Conservation (phyloP, 1,140 invertebrate species). For the Drosophila tsacasi region DNA sequence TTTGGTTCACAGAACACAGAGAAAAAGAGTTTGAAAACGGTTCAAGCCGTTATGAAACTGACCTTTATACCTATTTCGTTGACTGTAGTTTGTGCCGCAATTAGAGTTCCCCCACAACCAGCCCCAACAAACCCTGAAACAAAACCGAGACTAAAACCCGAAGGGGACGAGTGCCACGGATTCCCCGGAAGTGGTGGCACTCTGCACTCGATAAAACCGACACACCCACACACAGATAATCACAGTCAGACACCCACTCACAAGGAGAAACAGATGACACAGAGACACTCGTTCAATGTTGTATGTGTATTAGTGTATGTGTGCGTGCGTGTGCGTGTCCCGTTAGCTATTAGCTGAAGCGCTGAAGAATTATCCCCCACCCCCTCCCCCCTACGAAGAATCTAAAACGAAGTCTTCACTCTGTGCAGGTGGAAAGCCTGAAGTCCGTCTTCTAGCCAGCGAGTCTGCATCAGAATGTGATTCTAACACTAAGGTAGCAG, state of each 20-base stretch:
- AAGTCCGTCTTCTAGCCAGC: background rate
- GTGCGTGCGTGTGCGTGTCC: constrained; percentile 58
- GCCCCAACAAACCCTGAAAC: background rate
- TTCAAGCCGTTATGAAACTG: constrained; percentile 58
- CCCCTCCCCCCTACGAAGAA: background rate
- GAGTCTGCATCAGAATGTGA: background rate
- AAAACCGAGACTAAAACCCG: background rate
- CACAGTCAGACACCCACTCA: constrained; percentile 13
- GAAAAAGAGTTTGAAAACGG: constrained; percentile 36
- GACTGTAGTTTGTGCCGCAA: constrained; percentile 85
- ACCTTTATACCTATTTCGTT: constrained; percentile 85
- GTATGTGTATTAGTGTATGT: constrained; percentile 77
- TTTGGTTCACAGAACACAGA: constrained; percentile 37
- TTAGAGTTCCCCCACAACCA: constrained; percentile 29
- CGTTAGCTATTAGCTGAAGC: constrained; percentile 20
- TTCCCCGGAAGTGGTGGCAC: constrained; percentile 17
- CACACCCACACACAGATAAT: constrained; percentile 16
- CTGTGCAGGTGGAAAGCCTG: background rate
- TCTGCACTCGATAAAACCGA: constrained; percentile 1
- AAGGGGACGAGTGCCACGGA: constrained; percentile 9
- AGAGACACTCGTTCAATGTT: constrained; percentile 67
- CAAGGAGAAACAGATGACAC: constrained; percentile 7
- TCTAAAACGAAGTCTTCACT: background rate
- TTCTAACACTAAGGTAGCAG: background rate
- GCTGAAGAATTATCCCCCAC: constrained; percentile 38